Percentiles rank a stretch among this genome's conserved stretches.
These are phyloP conservation scores for Ashinkailepas kermadecensis DNA, from an alignment of 2,888 invertebrate species.

Conservation along the genomic window DNA sequence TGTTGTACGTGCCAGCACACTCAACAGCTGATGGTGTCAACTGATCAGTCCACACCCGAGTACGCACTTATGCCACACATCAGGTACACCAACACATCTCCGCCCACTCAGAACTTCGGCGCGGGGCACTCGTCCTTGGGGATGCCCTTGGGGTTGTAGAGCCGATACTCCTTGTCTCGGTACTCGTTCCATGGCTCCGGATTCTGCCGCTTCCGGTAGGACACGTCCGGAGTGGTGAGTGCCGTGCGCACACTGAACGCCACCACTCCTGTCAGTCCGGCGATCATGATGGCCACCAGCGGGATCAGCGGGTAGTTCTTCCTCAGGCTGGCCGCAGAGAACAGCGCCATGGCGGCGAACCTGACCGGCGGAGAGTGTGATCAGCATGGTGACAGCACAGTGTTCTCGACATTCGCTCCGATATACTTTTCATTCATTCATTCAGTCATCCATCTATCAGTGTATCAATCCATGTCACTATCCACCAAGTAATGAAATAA, in stretches of 20 bases:
- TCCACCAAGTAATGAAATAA: too few species aligned
- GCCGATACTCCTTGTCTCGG: constrained; percentile 3
- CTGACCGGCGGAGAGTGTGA: background rate
- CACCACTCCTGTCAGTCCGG: background rate
- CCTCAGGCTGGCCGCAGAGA: background rate
- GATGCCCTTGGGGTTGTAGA: constrained; percentile 10
- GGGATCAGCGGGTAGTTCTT: constrained; percentile 3
- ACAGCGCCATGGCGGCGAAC: background rate
- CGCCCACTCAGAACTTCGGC: background rate
- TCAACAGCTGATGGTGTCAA: too few species aligned
- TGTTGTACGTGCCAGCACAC: too few species aligned
- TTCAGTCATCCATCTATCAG: too few species aligned
- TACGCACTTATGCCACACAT: too few species aligned
- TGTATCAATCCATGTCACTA: too few species aligned
- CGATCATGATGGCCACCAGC: background rate
- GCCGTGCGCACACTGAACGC: background rate
- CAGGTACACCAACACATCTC: background rate
- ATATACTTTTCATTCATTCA: too few species aligned
- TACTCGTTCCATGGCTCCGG: constrained; percentile 4
- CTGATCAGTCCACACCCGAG: too few species aligned
- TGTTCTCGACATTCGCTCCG: too few species aligned
- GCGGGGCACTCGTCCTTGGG: background rate
- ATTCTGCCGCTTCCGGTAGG: background rate
- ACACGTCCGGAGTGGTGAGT: background rate
- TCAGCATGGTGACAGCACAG: too few species aligned